These are phyloP conservation scores for Euglossa dilemma DNA, from an alignment of 1,140 invertebrate species.

Conservation along the genomic window DNA sequence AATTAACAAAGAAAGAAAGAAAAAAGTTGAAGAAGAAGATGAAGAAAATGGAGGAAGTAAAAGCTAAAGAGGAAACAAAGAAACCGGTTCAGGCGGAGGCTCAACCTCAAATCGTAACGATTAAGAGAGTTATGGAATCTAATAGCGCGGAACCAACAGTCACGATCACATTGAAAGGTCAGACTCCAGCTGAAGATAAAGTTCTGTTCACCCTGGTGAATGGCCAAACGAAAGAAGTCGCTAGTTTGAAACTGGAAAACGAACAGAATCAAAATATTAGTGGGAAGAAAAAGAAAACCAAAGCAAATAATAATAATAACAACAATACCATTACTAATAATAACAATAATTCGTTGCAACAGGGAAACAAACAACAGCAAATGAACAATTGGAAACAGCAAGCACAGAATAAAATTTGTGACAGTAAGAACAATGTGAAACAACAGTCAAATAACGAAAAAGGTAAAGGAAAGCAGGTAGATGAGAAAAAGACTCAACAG, in stretches of 20 bases:
- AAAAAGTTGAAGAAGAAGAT: slow-evolving; percentile 78
- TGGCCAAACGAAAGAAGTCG: slow-evolving; percentile 85
- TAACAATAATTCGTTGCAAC: slow-evolving; percentile 43
- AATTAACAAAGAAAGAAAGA: slow-evolving; percentile 78
- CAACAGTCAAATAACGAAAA: slow-evolving; percentile 69
- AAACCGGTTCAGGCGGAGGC: slow-evolving; percentile 75
- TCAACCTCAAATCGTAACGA: slow-evolving; percentile 88
- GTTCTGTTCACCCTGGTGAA: slow-evolving; percentile 89
- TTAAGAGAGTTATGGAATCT: slow-evolving; percentile 86
- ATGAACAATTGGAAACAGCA: slow-evolving; percentile 67
- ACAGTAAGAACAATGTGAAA: slow-evolving; percentile 50
- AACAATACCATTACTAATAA: slow-evolving; percentile 46
- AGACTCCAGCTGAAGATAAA: slow-evolving; percentile 88
- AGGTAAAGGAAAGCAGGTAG: slow-evolving; percentile 67
- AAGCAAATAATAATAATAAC: slow-evolving; percentile 69
- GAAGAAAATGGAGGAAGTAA: slow-evolving; percentile 73
- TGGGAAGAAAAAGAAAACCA: slow-evolving; percentile 82
- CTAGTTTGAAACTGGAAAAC: slow-evolving; percentile 71
- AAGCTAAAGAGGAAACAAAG: slow-evolving; percentile 62
- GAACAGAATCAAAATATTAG: slow-evolving; percentile 66
- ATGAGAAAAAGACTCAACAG: slow-evolving; percentile 68
- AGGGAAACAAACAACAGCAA: slow-evolving; percentile 67
- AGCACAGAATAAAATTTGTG: slow-evolving; percentile 46
- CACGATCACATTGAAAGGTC: slow-evolving; percentile 89
- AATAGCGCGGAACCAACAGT: slow-evolving; percentile 87